Base-by-base conservation (phyloP, 2,797 vertebrate species). In the Pagetopsis macropterus region DNA sequence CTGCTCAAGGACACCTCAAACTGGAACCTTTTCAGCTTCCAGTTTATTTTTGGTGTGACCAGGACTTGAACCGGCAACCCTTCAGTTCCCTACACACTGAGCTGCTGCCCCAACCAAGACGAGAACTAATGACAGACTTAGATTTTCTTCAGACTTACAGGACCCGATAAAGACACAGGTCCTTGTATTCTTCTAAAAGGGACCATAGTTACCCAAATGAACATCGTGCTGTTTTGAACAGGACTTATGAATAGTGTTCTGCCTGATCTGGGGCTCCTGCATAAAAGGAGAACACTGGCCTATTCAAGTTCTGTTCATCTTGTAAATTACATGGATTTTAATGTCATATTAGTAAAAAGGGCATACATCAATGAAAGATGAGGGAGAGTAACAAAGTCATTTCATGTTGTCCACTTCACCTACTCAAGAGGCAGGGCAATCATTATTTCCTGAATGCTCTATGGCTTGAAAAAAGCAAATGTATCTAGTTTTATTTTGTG, bases 251-350 rank as follows among this genome's bases (percentile, higher is more conserved):
- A 9, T 37, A 9, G 8, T 37, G 76, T 95, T 94, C 27, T 83
- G 83, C 54, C 88, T 92, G 71, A 94, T 93, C 81, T 95, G 93
- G 27, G 94, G 92, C 58, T 94, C 93, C 94, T 95, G 13, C 3
- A 5, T 27, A 9, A 4, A 14, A 15, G 1, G 4, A 51, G 37
- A 51, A 48, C 31, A 70, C 23, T 41, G 33, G 27, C 50, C 10
- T 33, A 5, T 19, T 51, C 15, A 55, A 33, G 21, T 51, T 49
- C 45, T 44, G 10, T 45, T n/a, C 54, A 21, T 68, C 14, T 62
- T 19, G 11, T 69, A 48, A 43, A 76, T 55, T 8, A 62, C 17
- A 55, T 31, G 5, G 40, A 69, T 66, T 68, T 75, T 10, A 33
- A 48, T 45, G 45, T 50, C 63, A 43, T 16, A 23, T 71, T 56